Base-by-base conservation (phyloP, 2,888 invertebrate species). In the Halictus ligatus region DNA sequence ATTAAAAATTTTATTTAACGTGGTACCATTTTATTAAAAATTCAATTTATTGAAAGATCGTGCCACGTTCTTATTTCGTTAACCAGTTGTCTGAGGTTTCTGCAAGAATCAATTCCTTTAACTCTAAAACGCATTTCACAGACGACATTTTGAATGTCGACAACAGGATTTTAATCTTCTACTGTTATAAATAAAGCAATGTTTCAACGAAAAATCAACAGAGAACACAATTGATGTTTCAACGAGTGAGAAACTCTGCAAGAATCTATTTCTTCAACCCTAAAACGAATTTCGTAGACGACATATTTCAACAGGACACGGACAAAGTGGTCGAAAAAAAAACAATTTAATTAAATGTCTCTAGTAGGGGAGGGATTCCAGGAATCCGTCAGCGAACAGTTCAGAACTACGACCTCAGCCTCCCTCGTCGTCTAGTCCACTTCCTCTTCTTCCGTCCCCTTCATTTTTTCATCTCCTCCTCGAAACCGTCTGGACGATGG, bases 381-480 rank as follows among this genome's bases (percentile, higher is more conserved):
- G 60, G 75, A 82, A 84, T 86, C 84, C 85, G 58, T 83, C 88
- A 75, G 54, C 81, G 72, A 83, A 83, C 78, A 75, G 69, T 84
- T 84, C 80, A 82, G 87, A 84, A 89, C 81, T 88, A 88, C 82
- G 90, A 91, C 86, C 89, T 84, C 84, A 83, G 83, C 64, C 46
- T 71, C 85, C 84, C 87, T 85, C 84, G 77, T 86, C 85, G 91
- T 91, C 91, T 91, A 91, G 90, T 84, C 85, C 89, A 91, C 86
- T 91, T 91, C 91, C 91, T 91, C 88, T 89, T 91, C 91, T 88
- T 89, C 89, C 83, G 87, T 79, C 83, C 83, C 84, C 89, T 85
- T 80, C 75, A 79, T 79, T 86, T 89, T 86, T 88, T 88, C 85
- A 88, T 86, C 85, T 83, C 69, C 85, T 86, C 81, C 85, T 88